Conservation (phyloP, 64 coral and sea anemone genomes). For the Pocillopora damicornis region DNA sequence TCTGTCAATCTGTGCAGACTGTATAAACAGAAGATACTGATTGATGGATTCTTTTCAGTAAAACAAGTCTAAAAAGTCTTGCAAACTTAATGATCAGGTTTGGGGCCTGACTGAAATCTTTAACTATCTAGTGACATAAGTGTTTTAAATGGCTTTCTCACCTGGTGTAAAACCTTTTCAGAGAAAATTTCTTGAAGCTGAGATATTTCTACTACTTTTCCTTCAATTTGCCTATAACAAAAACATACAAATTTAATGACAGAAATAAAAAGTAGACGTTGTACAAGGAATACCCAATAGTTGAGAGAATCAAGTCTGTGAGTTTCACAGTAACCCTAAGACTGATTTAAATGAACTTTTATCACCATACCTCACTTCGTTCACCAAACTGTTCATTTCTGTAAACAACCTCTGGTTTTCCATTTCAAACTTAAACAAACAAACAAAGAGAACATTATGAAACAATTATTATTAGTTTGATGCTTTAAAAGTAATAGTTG, state of each 20-base stretch:
- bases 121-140: not conserved
- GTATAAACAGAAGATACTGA: not conserved
- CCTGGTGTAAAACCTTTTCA: conserved; percentile 97
- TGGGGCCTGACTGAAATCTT: not conserved
- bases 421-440: conserved; percentile 78
- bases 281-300: too few relatives aligned
- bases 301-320: too few relatives aligned
- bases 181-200: conserved; percentile 95
- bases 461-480: not conserved
- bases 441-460: not conserved
- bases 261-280: not conserved
- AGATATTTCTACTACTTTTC: conserved; percentile 94
- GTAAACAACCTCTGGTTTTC: conserved; percentile 94
- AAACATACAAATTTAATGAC: not conserved
- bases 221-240: conserved; percentile 85
- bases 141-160: not conserved
- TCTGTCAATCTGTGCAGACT: conserved; percentile 88
- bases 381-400: conserved; percentile 94
- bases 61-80: not conserved
- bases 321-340: not conserved
- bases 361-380: conserved; percentile 86
- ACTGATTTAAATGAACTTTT: not conserved
- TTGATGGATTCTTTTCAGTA: not conserved
- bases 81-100: too few relatives aligned
- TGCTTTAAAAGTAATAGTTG: not conserved